These are phyloP conservation scores for Dasypus novemcinctus DNA, from an alignment of 2,113 vertebrate genomes.

Conservation along the genomic window DNA sequence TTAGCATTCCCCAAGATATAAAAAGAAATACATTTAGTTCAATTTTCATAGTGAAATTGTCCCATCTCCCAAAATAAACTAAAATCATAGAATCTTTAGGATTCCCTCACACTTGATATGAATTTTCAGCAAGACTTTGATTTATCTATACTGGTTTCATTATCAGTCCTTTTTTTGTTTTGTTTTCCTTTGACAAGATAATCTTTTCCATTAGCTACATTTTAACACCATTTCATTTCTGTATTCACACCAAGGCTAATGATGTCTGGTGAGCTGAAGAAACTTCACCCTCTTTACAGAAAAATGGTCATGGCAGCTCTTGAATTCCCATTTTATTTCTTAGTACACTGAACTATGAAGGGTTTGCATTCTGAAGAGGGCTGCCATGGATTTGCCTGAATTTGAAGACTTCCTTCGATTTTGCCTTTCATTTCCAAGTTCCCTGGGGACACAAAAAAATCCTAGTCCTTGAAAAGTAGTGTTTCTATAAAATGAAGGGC, in stretches of 20 bases:
- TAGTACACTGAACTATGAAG: not conserved
- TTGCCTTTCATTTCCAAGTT: not conserved
- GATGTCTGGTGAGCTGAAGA: not conserved
- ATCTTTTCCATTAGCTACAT: not conserved
- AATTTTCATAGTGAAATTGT: not conserved
- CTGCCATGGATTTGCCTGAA: not conserved
- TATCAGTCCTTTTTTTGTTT: not conserved
- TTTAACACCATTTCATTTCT: not conserved
- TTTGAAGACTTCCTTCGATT: conserved; percentile 54
- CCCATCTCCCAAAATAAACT: not conserved
- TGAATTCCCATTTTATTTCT: not conserved
- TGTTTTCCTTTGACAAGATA: not conserved
- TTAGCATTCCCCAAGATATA: not conserved
- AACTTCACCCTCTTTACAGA: not conserved
- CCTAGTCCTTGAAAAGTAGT: conserved; percentile 56
- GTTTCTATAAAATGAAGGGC: not conserved
- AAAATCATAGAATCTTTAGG: not conserved
- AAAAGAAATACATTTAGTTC: not conserved
- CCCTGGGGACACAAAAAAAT: conserved; percentile 31
- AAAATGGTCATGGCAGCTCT: not conserved
- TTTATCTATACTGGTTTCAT: not conserved
- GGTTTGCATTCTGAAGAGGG: not conserved
- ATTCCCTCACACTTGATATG: not conserved
- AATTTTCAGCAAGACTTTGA: not conserved
- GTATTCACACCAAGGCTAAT: not conserved